phyloP scores from a whole-genome alignment of 2,113 vertebrate genomes.

The Poeciliopsis retropinna region DNA sequence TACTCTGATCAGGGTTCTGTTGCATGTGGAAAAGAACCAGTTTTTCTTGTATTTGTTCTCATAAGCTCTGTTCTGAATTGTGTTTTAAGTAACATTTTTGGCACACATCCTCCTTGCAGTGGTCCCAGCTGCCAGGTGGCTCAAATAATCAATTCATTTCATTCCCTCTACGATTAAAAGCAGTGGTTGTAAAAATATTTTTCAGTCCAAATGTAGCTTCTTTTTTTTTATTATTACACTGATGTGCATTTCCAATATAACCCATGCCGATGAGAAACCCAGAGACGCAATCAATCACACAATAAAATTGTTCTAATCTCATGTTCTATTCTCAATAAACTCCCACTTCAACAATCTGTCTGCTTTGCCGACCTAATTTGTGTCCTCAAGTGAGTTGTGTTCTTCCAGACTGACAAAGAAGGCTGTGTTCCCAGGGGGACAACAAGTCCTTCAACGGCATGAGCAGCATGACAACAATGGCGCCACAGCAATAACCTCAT shows the following conservation, averaged over 20 bases:
- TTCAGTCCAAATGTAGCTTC: neutral
- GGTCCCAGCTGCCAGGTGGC: neutral
- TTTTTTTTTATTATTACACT: conserved; percentile 4
- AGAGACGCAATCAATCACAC: neutral
- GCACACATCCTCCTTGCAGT: neutral
- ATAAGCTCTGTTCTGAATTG: neutral
- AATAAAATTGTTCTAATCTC: conserved; percentile 10
- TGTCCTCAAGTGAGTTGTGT: conserved; percentile 19
- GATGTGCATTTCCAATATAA: neutral
- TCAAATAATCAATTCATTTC: conserved; percentile 15
- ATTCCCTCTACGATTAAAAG: conserved; percentile 14
- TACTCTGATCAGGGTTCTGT: too few species aligned
- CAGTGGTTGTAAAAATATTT: neutral
- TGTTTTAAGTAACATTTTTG: conserved; percentile 3
- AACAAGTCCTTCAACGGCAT: conserved; percentile 47
- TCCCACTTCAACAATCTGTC: conserved; percentile 15
- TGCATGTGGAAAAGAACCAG: neutral
- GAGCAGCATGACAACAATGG: conserved; percentile 52
- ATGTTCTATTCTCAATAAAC: conserved; percentile 35
- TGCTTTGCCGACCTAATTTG: conserved; percentile 27
- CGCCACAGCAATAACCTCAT: conserved; percentile 37
- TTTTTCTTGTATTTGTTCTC: neutral
- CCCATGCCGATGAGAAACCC: neutral
- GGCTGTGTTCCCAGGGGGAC: conserved; percentile 44
- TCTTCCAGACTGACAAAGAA: conserved; percentile 41